These are phyloP conservation scores for Telmatochromis brachygnathus DNA, from an alignment of 2,113 vertebrate species.

Conservation along the genomic window DNA sequence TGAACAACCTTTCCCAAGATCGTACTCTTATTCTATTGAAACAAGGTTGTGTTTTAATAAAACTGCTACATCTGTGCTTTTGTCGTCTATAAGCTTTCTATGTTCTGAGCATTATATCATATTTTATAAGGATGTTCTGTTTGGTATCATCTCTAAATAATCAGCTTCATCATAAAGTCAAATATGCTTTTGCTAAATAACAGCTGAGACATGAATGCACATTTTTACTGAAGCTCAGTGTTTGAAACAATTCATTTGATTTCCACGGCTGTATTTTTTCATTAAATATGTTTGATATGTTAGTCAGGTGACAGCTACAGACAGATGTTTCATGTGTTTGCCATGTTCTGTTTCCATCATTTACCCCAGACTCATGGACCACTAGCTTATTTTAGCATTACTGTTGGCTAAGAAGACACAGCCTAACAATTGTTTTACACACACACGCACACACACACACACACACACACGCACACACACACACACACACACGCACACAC, in stretches of 20 bases:
- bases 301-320: not conserved
- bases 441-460: not conserved
- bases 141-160: no score
- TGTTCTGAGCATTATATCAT: not conserved
- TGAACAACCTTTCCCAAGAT: not conserved
- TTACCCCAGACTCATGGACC: not conserved
- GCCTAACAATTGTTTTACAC: not conserved
- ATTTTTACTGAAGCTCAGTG: not conserved
- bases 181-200: not conserved
- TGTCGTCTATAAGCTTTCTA: not conserved
- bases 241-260: not conserved
- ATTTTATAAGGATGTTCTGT: not conserved
- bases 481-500: no score
- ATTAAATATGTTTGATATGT: not conserved
- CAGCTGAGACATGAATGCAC: not conserved
- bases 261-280: rapidly evolving
- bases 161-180: no score
- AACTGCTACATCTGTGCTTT: not conserved
- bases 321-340: not conserved
- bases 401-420: not conserved
- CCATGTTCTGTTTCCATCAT: not conserved
- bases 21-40: not conserved
- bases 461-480: no score
- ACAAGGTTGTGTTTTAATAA: not conserved
- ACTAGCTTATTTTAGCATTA: not conserved